Base-by-base conservation (phyloP, 2,113 vertebrate genomes). In the Montifringilla adamsi region DNA sequence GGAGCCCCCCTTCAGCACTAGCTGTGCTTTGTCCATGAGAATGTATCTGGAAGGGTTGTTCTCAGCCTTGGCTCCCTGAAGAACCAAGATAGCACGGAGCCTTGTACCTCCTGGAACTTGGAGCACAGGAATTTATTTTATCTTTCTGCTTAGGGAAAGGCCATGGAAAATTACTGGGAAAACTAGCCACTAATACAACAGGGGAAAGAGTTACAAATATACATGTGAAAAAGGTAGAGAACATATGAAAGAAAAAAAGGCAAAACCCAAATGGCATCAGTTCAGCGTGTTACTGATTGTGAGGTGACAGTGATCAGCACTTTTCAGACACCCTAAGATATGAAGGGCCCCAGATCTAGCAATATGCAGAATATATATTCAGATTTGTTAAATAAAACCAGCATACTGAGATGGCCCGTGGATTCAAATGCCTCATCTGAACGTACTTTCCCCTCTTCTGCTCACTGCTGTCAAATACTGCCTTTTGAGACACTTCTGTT, bases 31-130 rank as follows among this genome's bases (percentile, higher is more conserved):
- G 26, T 37, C 14, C 14, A 13, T 22, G 41, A 46, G 20, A 22
- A 30, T 28, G 19, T 3, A 22, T 46, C 33, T 37, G 4, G 0
- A 49, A 21, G 26, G 19, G 9, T 2, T 50, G n/a, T 6, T 28
- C 46, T 46, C 2, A 2, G 19, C 41, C 33, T 37, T 22, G 14
- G 26, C 3, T 59, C 26, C 19, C 20, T 23, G 53, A n/a, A 59
- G 6, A 46, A 4, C 19, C 5, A 46, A 28, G 19, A 11, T 1
- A 58, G 14, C 14, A 30, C 3, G 5, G 8, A 2, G 31, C 72
- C 24, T 17, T 46, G 33, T 17, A 46, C 8, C 8, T 6, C 14
- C 53, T 0, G 1, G 11, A 19, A 11, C 8, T 11, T 59, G 33
- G 43, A 23, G 15, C 33, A 43, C 50, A 26, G 30, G 50, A 43